phyloP scores from a whole-genome alignment of 2,113 vertebrate species.

The Cariama cristata region DNA sequence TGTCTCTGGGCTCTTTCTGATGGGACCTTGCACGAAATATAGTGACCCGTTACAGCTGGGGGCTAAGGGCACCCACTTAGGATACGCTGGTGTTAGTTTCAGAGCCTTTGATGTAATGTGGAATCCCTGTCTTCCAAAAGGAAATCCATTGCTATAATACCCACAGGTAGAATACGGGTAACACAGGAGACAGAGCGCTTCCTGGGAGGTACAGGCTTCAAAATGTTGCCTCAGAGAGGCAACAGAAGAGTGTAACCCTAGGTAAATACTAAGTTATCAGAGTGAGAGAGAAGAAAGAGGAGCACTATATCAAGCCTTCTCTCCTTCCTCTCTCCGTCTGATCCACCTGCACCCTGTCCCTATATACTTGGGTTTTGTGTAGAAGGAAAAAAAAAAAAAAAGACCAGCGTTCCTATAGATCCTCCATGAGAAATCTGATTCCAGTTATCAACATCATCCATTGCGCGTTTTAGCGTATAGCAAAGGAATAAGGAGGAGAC shows the following conservation, averaged over 20 bases:
- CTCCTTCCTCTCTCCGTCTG: background rate
- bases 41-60: background rate
- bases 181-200: background rate
- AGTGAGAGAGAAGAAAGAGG: background rate
- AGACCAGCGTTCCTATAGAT: background rate
- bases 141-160: background rate
- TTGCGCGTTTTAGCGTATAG: background rate
- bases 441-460: background rate
- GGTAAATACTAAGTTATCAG: background rate
- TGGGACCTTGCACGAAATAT: rapidly evolving
- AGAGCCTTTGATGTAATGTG: background rate
- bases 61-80: background rate
- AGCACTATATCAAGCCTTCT: background rate
- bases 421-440: background rate
- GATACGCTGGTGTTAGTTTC: background rate
- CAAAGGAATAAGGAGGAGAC: background rate
- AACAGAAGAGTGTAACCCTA: background rate
- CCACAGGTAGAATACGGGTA: background rate
- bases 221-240: background rate
- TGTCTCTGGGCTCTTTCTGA: background rate
- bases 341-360: background rate
- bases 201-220: background rate
- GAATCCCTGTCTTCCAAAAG: background rate
- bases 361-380: background rate
- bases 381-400: background rate